Conservation (phyloP, 2,113 vertebrate genomes). For the Copsychus sechellarum region DNA sequence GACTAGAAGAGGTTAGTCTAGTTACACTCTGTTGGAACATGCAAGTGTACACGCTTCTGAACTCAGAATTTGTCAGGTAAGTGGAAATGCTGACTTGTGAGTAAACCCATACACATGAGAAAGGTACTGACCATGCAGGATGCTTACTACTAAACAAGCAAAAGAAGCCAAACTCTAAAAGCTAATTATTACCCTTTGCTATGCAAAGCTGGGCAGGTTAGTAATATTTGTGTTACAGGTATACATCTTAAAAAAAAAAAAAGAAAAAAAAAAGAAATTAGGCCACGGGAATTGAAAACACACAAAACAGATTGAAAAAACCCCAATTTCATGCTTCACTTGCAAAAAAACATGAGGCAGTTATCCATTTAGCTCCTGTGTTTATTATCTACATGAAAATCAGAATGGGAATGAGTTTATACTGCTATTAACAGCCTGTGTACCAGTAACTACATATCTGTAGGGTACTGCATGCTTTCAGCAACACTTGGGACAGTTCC, state of each 20-base stretch:
- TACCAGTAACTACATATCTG: background rate
- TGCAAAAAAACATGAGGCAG: background rate
- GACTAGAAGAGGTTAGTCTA: slow-evolving; percentile 13
- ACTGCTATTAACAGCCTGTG: background rate
- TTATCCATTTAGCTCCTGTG: background rate
- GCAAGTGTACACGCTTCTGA: background rate
- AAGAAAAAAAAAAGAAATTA: background rate
- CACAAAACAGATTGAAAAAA: background rate
- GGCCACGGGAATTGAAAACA: background rate
- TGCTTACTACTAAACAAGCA: background rate
- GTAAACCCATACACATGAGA: background rate
- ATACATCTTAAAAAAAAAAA: background rate
- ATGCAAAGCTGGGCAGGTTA: background rate
- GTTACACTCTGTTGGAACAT: background rate
- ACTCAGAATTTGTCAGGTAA: background rate
- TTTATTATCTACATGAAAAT: background rate
- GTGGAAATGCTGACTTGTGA: slow-evolving; percentile 5
- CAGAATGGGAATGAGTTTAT: background rate
- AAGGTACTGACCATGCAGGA: background rate
- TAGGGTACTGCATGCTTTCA: background rate
- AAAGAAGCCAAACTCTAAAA: background rate
- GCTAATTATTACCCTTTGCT: background rate
- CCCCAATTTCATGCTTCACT: background rate
- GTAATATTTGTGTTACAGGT: background rate
- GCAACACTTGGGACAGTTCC: background rate